Evolutionary conservation across 2,888 invertebrate species (phyloP), one percentile per base, ranked within the genome.

Genomic region (Elysia crispata): DNA sequence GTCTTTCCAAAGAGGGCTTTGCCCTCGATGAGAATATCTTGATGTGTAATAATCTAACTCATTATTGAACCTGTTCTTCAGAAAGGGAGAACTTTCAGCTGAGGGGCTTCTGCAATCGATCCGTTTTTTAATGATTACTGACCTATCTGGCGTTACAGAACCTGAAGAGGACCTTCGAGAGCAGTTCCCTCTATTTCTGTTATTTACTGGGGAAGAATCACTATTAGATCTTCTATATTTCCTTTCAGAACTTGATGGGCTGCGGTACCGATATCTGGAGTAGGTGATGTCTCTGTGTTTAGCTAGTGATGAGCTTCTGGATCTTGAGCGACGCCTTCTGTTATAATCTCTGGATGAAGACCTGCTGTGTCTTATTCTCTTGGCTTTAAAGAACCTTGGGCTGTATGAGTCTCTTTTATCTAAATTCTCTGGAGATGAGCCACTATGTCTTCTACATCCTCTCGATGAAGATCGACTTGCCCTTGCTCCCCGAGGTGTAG

Each of bases 381-480:
- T 25, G 25, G 13, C 13, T 15, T 18, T 54, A 15, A 15, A 15
- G 54, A 23, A 60, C 25, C 23, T n/a, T 60, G 60, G 25, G 8
- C 25, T 30, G 20, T 33, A 1, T 28, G 30, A 15, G 1, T n/a
- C 20, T 5, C 41, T 33, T 20, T 13, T 41, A 60, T 6, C 15
- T 3, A 15, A 25, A 41, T n/a, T 33, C 20, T 13, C 41, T 70
- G 31, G 13, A 41, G 31, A 41, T 13, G 60, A 41, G 33, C 50
- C n/a, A n/a, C 66, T 76, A 1, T 76, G 18, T 20, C 30, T 57
- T 28, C 50, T 66, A n/a, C 28, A 54, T 6, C 50, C 30, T 25
- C 57, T 25, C 15, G 57, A 54, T 8, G 76, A 67, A 1, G 76
- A 76, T 13, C 62, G 54, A 1, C 76, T 50, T 3, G 30, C 20